Evolutionary conservation across 2,797 vertebrate genomes (phyloP).

Genomic region (Etheostoma perlongum): DNA sequence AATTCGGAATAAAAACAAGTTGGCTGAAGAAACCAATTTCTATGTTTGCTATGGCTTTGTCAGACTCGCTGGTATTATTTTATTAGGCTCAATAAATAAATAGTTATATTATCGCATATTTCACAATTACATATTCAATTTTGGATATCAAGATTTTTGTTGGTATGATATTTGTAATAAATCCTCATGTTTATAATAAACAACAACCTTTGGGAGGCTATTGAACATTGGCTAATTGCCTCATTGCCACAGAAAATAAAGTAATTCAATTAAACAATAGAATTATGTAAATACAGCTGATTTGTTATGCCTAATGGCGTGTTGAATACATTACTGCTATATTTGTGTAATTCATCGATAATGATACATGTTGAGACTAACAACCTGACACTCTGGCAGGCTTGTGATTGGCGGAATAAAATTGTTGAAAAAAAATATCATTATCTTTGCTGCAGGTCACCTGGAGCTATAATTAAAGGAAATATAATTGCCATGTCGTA

Average conservation of each 20-base stretch:
- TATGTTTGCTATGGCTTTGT: not conserved
- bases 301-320: slow-evolving; percentile 58
- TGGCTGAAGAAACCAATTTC: not conserved
- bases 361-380: slow-evolving; percentile 41
- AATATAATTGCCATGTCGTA: not conserved
- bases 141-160: not conserved
- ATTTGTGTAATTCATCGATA: slow-evolving; percentile 48
- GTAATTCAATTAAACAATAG: slow-evolving; percentile 55
- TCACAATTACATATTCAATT: not conserved
- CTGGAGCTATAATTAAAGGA: slow-evolving; percentile 21
- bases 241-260: slow-evolving; percentile 26
- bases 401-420: slow-evolving; percentile 7
- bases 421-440: slow-evolving; percentile 7
- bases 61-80: not conserved
- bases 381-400: slow-evolving; percentile 26
- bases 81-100: not conserved
- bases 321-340: slow-evolving; percentile 59
- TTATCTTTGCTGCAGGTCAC: slow-evolving; percentile 5
- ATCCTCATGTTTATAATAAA: not conserved
- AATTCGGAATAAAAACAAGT: not conserved
- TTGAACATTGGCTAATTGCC: not conserved
- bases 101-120: not conserved
- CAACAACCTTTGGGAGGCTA: not conserved
- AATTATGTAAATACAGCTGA: slow-evolving; percentile 74
- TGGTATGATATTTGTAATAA: not conserved